Evolutionary conservation across 2,113 vertebrate genomes (phyloP).

Genomic region (Rhineura floridana): DNA sequence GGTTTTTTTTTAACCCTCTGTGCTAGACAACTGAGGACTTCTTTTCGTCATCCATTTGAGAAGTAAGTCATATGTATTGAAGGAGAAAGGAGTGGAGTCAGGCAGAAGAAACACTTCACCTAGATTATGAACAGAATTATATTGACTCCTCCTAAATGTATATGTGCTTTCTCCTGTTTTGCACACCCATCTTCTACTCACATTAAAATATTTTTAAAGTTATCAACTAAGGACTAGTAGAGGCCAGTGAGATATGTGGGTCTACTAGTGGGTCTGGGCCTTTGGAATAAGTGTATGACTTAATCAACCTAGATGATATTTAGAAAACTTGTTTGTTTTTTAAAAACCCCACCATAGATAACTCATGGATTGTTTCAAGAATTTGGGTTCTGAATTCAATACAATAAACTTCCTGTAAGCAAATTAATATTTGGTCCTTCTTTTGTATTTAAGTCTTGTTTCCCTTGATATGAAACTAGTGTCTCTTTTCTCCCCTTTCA

Average conservation of each 20-base stretch:
- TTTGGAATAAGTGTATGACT: background rate
- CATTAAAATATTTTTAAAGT: too few relatives aligned
- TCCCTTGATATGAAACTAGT: background rate
- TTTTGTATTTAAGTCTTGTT: background rate
- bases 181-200: background rate
- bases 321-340: background rate
- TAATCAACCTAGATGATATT: background rate
- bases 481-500: slow-evolving; percentile 61
- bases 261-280: too few relatives aligned
- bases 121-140: background rate
- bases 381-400: slow-evolving; percentile 9
- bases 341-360: too few relatives aligned
- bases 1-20: background rate
- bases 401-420: slow-evolving; percentile 9
- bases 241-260: too few relatives aligned
- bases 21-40: background rate
- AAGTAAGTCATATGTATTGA: background rate
- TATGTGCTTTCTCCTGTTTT: background rate
- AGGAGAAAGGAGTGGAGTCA: background rate
- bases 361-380: background rate
- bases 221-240: too few relatives aligned
- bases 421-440: background rate
- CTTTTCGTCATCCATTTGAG: background rate
- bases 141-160: background rate
- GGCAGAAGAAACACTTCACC: background rate